A percentile compares a stretch with the other conserved stretches of the same genome.
These are phyloP conservation scores for Desmodus rotundus DNA, from an alignment of 2,113 vertebrate genomes.

Conservation along the genomic window DNA sequence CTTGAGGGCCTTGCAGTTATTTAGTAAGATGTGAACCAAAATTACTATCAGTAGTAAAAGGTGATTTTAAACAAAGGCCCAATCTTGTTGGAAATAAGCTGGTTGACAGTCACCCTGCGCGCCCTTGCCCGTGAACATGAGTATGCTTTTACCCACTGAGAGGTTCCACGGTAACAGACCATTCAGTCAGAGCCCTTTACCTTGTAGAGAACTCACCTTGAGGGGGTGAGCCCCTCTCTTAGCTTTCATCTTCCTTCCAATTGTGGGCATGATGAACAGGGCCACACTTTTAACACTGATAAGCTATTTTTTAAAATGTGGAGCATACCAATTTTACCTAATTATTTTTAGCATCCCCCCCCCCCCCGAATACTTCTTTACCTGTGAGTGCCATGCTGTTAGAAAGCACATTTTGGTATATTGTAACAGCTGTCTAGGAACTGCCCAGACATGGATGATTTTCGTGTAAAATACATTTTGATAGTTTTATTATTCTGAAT, in stretches of 20 bases:
- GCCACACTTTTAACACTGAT: background rate
- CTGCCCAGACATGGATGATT: background rate
- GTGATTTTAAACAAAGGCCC: background rate
- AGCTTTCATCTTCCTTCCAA: background rate
- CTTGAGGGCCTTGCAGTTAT: background rate
- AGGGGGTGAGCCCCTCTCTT: background rate
- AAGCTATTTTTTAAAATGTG: constrained; percentile 18
- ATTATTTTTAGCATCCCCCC: constrained; percentile 35
- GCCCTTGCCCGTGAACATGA: background rate
- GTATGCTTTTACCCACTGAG: background rate
- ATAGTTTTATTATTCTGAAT: constrained; percentile 12
- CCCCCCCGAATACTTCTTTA: background rate
- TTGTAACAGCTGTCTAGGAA: background rate
- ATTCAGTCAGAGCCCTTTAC: background rate
- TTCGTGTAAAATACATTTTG: background rate
- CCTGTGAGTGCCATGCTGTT: background rate
- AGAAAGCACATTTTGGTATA: background rate
- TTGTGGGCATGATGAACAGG: background rate
- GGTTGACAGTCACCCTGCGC: background rate
- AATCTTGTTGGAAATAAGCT: background rate
- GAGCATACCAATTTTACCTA: background rate
- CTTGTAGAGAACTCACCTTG: background rate
- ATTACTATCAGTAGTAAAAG: background rate
- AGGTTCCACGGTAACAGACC: background rate
- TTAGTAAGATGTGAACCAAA: background rate